These are phyloP conservation scores for Melanostoma scalare DNA, from an alignment of 2,888 invertebrate species.

Conservation along the genomic window DNA sequence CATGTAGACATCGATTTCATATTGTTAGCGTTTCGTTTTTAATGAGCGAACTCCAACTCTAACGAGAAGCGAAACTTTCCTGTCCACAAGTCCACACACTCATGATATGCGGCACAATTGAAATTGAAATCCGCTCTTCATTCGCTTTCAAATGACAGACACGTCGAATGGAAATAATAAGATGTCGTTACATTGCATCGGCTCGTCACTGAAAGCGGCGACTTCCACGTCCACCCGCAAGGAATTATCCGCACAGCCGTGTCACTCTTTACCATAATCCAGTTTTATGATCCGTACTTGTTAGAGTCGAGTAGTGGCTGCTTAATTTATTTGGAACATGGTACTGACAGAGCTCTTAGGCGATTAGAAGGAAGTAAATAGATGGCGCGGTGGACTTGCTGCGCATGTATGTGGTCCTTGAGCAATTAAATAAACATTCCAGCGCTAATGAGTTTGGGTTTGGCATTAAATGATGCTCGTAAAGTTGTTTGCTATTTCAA, in stretches of 20 bases:
- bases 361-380: slow-evolving; percentile 67
- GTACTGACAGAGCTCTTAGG: slow-evolving; percentile 60
- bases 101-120: slow-evolving; percentile 68
- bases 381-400: slow-evolving; percentile 39
- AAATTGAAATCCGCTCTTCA: slow-evolving; percentile 69
- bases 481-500: slow-evolving; percentile 66
- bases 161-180: slow-evolving; percentile 65
- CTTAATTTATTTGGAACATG: slow-evolving; percentile 71
- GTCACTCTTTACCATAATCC: slow-evolving; percentile 44
- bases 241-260: slow-evolving; percentile 44
- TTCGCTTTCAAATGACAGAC: slow-evolving; percentile 65
- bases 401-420: slow-evolving; percentile 52
- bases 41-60: slow-evolving; percentile 62
- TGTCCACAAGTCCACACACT: slow-evolving; percentile 44
- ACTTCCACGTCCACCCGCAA: slow-evolving; percentile 58
- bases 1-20: slow-evolving; percentile 28
- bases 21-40: slow-evolving; percentile 54
- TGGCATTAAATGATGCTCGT: slow-evolving; percentile 66
- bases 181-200: slow-evolving; percentile 61
- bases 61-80: slow-evolving; percentile 71
- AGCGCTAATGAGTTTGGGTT: slow-evolving; percentile 71
- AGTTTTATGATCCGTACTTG: slow-evolving; percentile 69
- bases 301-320: slow-evolving; percentile 40
- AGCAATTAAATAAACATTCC: slow-evolving; percentile 62
- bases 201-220: background rate